Base-by-base conservation (phyloP, 2,113 vertebrate genomes). In the Brachionichthys hirsutus region DNA sequence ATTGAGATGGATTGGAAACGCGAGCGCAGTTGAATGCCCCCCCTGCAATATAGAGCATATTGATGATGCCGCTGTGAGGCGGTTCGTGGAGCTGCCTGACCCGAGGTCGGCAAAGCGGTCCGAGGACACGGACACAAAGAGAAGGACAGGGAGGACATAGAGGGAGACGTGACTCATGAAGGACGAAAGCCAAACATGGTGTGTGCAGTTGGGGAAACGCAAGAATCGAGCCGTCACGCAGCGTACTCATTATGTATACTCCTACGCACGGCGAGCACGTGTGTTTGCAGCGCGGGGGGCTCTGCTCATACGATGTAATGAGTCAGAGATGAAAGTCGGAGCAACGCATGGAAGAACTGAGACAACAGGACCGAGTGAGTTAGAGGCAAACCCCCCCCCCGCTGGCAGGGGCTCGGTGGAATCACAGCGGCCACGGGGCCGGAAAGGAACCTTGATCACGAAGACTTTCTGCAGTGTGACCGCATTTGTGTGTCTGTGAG, bases 391-490 rank as follows among this genome's bases (percentile, higher is more conserved):
- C 57, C 73, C 11, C 75, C 58, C 67, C 38, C 61, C 69, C 9
- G 41, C 67, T 78, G 69, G 74, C 67, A 47, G 46, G 16, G 48
- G 56, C 58, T 82, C 70, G 75, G 63, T 76, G 71, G 72, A 67
- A 76, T 82, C 62, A 47, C 54, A 60, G 69, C 71, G 62, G 63
- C 55, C 73, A 61, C 3, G 60, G 46, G 68, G 67, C 69, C 68
- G 68, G 58, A 70, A 41, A 66, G 67, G 61, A 81, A 84, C 80
- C 83, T 82, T 88, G 84, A 86, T 80, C 80, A 65, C 63, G 77
- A 80, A 78, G 71, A 80, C 74, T 82, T 80, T 54, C 67, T 59
- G 9, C 67, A 75, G 69, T 69, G 41, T 58, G 54, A 19, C 30
- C 36, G 36, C 12, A 17, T 20, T 42, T 22, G 38, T 44, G 36